Evolutionary conservation across 2,888 invertebrate genomes (phyloP).

Genomic region (Rotaria magnacalcarata): DNA sequence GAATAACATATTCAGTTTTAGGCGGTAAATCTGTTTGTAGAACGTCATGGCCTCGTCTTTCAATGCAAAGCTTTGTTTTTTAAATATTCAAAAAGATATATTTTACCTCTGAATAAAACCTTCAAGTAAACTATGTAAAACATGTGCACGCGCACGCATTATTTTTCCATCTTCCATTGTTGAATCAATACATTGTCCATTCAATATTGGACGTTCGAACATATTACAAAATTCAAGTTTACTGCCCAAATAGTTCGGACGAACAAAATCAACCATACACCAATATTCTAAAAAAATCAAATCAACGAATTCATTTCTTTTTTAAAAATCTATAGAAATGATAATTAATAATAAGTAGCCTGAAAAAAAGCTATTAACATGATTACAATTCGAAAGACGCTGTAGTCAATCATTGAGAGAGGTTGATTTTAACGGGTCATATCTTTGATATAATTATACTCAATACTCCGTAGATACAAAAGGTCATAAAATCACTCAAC

Average conservation of each 20-base stretch:
- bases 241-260: slow-evolving; percentile 91
- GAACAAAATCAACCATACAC: slow-evolving; percentile 98
- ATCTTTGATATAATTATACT: too few relatives aligned
- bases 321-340: too few relatives aligned
- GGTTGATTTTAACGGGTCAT: too few relatives aligned
- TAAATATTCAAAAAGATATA: too few relatives aligned
- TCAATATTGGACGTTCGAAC: slow-evolving; percentile 96
- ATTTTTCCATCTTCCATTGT: slow-evolving; percentile 85
- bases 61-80: slow-evolving; percentile 47
- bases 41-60: slow-evolving; percentile 81
- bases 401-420: too few relatives aligned
- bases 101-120: slow-evolving; percentile 79
- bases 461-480: too few relatives aligned
- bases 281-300: slow-evolving; percentile 67
- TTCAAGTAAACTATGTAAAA: slow-evolving; percentile 82
- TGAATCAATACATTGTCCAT: slow-evolving; percentile 94
- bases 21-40: slow-evolving; percentile 81
- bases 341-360: too few relatives aligned
- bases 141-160: slow-evolving; percentile 91
- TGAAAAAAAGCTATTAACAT: too few relatives aligned
- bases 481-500: too few relatives aligned
- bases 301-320: neutral
- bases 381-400: too few relatives aligned
- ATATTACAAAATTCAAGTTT: slow-evolving; percentile 95
- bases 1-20: slow-evolving; percentile 87